phyloP scores from a whole-genome alignment of 2,797 vertebrate genomes.

The Labeo calbasu region DNA sequence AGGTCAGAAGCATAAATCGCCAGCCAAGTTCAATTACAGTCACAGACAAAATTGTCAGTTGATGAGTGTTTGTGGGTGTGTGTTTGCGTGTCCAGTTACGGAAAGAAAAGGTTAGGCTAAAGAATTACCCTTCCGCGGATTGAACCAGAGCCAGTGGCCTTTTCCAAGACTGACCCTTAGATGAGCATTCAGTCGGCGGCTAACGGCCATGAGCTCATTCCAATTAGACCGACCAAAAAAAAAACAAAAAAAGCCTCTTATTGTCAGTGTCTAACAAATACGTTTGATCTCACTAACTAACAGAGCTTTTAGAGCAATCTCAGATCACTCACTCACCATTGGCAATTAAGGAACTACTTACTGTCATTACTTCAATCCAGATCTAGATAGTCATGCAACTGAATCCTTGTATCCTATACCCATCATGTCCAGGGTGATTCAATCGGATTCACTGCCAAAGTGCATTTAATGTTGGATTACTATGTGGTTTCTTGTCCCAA shows the following conservation, averaged over 20 bases:
- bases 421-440: constrained; percentile 35
- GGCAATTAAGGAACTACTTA: constrained; percentile 32
- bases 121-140: constrained; percentile 45
- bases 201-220: constrained; percentile 47
- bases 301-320: constrained; percentile 50
- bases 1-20: constrained; percentile 54
- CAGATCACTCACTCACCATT: constrained; percentile 23
- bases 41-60: constrained; percentile 44
- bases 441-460: constrained; percentile 28
- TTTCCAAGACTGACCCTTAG: constrained; percentile 44
- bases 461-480: constrained; percentile 20
- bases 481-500: background rate
- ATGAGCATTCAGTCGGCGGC: constrained; percentile 22
- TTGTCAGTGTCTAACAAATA: constrained; percentile 41
- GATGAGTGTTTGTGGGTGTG: constrained; percentile 48
- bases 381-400: constrained; percentile 42
- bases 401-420: constrained; percentile 12
- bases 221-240: constrained; percentile 52
- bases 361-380: constrained; percentile 42
- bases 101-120: constrained; percentile 58
- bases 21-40: constrained; percentile 51
- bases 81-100: constrained; percentile 39
- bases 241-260: constrained; percentile 46
- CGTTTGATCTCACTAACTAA: constrained; percentile 48
- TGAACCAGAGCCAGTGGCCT: constrained; percentile 51